Evolutionary conservation across 2,888 invertebrate species (phyloP), one percentile per base, ranked within the genome.

Genomic region (Sympetrum striolatum): DNA sequence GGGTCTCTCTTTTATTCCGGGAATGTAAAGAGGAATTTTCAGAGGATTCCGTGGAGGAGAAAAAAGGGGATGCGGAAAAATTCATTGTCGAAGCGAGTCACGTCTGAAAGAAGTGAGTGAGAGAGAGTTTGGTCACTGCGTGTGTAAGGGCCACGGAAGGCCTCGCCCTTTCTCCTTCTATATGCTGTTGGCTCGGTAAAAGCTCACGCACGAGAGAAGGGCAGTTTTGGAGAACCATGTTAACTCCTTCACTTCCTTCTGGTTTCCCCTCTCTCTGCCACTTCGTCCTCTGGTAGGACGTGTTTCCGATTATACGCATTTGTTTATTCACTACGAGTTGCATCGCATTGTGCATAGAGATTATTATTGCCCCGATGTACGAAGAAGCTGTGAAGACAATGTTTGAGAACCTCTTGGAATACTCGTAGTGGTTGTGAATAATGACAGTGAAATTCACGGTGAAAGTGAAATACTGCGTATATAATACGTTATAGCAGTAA

Each of bases 11-110:
- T 53, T 8, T 44, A 44, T 44, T 53, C 18, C 8, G 18, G 53
- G 18, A 53, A 53, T 53, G 44, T 8, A 10, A 44, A 44, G 44
- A 44, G 53, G 18, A 14, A 53, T 53, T 53, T 53, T 53, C 53
- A 18, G 58, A 31, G n/a, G 60, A 37, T n/a, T 82, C 35, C 53
- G 81, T 1, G 22, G 31, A 18, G 81, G 31, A 10, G 44, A 44
- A 44, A 39, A 44, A 44, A 44, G 44, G 86, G 64, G 37, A 35
- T 86, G 60, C 86, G 60, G 58, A 37, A 86, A 86, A 86, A 86
- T 60, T 60, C 64, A 37, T 86, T 86, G 86, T 86, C 64, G 25
- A 86, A 14, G 37, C 86, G 86, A 86, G 86, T 86, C 86, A 86
- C 86, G 86, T 86, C 86, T 86, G 86, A 37, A 60, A 73, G 73